Evolutionary conservation across 2,113 vertebrate species (phyloP).

Genomic region (Psittacula cyanocephala): DNA sequence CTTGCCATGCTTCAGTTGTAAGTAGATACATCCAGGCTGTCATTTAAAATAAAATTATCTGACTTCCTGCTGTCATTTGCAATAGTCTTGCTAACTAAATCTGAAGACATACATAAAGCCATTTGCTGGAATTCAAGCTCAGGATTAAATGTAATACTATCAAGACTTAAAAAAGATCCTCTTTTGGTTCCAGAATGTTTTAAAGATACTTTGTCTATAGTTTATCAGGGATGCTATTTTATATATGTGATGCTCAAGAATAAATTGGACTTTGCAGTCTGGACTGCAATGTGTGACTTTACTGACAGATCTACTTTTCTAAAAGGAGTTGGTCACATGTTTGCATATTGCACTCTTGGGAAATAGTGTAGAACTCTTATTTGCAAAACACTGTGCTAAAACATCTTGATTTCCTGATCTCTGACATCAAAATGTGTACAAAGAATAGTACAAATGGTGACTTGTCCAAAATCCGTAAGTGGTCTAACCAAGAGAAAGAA

Average conservation of each 20-base stretch:
- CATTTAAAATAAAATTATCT: background rate
- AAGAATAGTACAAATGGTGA: background rate
- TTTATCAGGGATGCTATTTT: background rate
- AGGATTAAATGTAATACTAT: background rate
- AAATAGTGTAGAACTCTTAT: background rate
- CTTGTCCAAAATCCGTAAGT: background rate
- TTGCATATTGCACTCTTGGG: background rate
- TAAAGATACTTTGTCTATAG: background rate
- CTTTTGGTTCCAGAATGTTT: background rate
- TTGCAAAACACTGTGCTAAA: background rate
- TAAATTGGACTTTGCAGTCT: background rate
- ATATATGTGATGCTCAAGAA: background rate
- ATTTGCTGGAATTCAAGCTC: background rate
- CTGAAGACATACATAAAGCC: background rate
- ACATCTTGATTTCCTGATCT: background rate
- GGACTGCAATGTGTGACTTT: background rate
- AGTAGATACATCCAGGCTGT: background rate
- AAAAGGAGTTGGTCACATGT: background rate
- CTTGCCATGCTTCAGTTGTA: background rate
- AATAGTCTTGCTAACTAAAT: background rate
- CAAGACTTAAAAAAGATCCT: background rate
- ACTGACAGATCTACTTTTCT: background rate
- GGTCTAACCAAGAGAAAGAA: background rate
- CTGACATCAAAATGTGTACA: background rate
- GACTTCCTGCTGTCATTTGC: background rate